A percentile compares a stretch with the other conserved stretches of the same genome.
These are phyloP conservation scores for Phymatocera aterrima DNA, from an alignment of 2,888 invertebrate species.

Conservation along the genomic window DNA sequence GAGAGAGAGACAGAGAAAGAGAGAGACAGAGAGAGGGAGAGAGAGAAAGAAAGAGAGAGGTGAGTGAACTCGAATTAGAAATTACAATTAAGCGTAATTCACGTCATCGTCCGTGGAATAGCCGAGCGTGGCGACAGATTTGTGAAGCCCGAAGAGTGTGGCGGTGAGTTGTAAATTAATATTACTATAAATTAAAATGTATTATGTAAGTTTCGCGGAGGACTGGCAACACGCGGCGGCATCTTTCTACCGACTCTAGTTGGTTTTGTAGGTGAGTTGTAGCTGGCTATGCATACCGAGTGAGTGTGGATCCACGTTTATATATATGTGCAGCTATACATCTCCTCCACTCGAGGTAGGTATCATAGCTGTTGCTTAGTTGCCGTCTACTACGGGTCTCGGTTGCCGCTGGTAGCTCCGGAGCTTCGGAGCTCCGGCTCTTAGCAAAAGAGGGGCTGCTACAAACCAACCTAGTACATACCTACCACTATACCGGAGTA, in stretches of 20 bases:
- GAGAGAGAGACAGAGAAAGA: not conserved
- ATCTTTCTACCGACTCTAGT: slow-evolving; percentile 53
- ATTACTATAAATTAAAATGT: slow-evolving; percentile 63
- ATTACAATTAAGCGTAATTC: slow-evolving; percentile 42
- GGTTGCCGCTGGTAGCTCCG: slow-evolving; percentile 36
- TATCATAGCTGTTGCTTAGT: slow-evolving; percentile 48
- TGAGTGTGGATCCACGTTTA: not conserved
- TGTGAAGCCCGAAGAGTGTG: slow-evolving; percentile 28
- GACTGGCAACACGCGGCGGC: slow-evolving; percentile 52
- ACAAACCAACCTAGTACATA: slow-evolving; percentile 58
- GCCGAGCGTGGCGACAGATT: slow-evolving; percentile 35
- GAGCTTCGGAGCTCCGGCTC: too few species aligned
- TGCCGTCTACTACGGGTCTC: slow-evolving; percentile 57
- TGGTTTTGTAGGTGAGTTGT: slow-evolving; percentile 26
- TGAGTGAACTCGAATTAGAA: slow-evolving; percentile 40
- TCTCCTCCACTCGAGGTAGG: slow-evolving; percentile 48
- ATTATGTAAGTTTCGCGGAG: slow-evolving; percentile 62
- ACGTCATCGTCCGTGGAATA: slow-evolving; percentile 33
- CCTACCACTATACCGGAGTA: slow-evolving; percentile 19
- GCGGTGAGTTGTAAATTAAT: slow-evolving; percentile 59
- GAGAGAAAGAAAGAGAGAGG: not conserved
- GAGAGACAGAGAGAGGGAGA: not conserved
- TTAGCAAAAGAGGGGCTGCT: slow-evolving; percentile 52
- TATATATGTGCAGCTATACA: slow-evolving; percentile 49
- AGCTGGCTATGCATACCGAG: slow-evolving; percentile 33